Evolutionary conservation across 2,113 vertebrate species (phyloP).

Genomic region (Gymnorhina tibicen): DNA sequence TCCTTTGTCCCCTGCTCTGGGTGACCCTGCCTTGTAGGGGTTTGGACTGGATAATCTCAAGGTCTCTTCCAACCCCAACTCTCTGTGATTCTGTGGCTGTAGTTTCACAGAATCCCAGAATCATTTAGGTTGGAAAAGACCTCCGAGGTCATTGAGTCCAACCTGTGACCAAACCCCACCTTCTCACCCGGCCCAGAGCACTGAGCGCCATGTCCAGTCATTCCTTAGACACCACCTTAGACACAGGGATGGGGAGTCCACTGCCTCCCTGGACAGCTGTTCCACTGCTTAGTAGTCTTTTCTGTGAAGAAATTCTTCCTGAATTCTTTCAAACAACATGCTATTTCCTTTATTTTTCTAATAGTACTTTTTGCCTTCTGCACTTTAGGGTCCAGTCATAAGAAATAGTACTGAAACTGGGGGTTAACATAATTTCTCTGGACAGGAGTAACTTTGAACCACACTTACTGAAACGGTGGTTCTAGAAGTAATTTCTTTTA

Average conservation of each 20-base stretch:
- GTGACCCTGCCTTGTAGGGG: background rate
- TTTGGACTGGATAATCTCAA: too few relatives aligned
- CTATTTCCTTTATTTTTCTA: background rate
- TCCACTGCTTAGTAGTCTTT: background rate
- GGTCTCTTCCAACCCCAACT: background rate
- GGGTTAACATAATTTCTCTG: background rate
- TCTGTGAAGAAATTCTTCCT: background rate
- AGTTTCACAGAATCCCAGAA: background rate
- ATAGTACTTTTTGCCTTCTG: background rate
- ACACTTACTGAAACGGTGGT: background rate
- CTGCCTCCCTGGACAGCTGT: background rate
- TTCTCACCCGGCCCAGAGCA: background rate
- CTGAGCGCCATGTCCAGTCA: background rate
- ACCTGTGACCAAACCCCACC: background rate
- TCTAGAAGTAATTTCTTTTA: background rate
- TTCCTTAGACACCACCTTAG: background rate
- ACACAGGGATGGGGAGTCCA: background rate
- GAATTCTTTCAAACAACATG: background rate
- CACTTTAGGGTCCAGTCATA: background rate
- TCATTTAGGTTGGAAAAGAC: background rate
- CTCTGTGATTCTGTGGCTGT: background rate
- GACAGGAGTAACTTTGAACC: background rate
- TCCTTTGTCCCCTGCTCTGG: background rate
- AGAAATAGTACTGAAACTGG: background rate
- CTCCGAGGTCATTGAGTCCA: background rate